Evolutionary conservation across 2,888 invertebrate genomes (phyloP), one percentile per base, ranked within the genome.

Genomic region (Dynastes hyllus): DNA sequence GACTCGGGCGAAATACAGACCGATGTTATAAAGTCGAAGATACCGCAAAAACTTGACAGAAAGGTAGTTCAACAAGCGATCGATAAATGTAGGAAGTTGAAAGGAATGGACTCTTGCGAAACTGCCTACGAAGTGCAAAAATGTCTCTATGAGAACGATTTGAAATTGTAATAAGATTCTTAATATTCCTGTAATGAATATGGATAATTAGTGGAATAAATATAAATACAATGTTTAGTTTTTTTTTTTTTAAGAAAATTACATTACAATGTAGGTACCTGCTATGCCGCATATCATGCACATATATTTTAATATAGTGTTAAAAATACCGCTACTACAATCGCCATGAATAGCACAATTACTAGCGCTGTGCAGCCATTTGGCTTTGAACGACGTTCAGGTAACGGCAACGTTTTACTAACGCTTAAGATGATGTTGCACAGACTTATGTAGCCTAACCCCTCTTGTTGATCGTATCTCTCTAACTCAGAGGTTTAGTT

Each of bases 61-160:
- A 79, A 58, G 29, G 76, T 77, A 63, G 82, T 81, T 45, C 78
- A 78, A 29, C 80, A 79, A 29, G 82, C 82, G 9, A 85, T 91
- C 0, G 90, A 90, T 77, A 86, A 86, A 53, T 91, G 91, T 84
- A 89, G 89, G 81, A 86, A 81, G 6, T 88, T 89, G 75, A 87
- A 85, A 29, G 90, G 90, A 0, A 88, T 87, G 73, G 88, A 89
- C 9, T 76, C 81, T 51, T 85, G 84, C 65, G 84, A 85, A 37
- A 84, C 82, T 5, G 84, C 84, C 1, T 83, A 81, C 63, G 53
- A 81, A 40, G 37, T 83, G 2, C 83, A 83, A 45, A 84, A 84
- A 71, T 85, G 85, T 55, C 80, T 82, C 5, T 78, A 82, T 27
- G 81, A 82, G 58, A 81, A 81, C 73, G 79, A 80, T 53, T 40